Conservation (phyloP, 2,888 invertebrate species). For the Agrenia bidenticulata region DNA sequence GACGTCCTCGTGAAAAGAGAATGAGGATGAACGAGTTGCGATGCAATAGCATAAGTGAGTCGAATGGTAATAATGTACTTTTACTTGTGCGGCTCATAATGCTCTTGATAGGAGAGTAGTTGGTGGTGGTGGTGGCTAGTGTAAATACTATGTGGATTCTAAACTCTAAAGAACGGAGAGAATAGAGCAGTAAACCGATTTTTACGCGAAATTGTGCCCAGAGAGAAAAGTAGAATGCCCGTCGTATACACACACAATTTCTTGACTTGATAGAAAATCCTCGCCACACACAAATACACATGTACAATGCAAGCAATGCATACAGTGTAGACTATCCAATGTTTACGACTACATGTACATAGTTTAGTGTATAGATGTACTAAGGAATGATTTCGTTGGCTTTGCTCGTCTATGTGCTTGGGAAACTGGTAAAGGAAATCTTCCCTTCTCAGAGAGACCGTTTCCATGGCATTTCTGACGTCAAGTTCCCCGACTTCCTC, state of each 20-base stretch:
- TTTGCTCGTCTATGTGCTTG: background rate
- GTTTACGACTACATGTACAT: too few species aligned
- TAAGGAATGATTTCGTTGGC: background rate
- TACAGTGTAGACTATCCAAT: too few species aligned
- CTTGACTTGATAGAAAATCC: too few species aligned
- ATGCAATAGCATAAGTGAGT: too few species aligned
- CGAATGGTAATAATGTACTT: background rate
- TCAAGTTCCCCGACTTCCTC: slow-evolving; percentile 45
- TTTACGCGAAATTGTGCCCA: background rate
- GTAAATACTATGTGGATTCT: background rate
- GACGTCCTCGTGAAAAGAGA: too few species aligned
- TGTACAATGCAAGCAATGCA: too few species aligned
- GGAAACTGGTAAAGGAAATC: background rate
- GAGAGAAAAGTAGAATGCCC: too few species aligned
- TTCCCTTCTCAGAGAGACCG: slow-evolving; percentile 13
- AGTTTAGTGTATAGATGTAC: background rate
- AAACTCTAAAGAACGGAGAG: background rate
- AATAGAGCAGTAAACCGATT: background rate
- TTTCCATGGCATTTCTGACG: slow-evolving; percentile 50
- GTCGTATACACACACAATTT: too few species aligned
- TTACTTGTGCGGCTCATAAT: slow-evolving; percentile 4
- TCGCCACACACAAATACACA: too few species aligned
- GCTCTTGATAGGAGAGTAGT: too few species aligned
- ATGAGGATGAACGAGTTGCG: too few species aligned
- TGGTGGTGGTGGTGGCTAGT: too few species aligned